These are phyloP conservation scores for Cassiopea xamachana DNA, from an alignment of 30 jellyfish, hydroid and myxozoan species.

Conservation along the genomic window DNA sequence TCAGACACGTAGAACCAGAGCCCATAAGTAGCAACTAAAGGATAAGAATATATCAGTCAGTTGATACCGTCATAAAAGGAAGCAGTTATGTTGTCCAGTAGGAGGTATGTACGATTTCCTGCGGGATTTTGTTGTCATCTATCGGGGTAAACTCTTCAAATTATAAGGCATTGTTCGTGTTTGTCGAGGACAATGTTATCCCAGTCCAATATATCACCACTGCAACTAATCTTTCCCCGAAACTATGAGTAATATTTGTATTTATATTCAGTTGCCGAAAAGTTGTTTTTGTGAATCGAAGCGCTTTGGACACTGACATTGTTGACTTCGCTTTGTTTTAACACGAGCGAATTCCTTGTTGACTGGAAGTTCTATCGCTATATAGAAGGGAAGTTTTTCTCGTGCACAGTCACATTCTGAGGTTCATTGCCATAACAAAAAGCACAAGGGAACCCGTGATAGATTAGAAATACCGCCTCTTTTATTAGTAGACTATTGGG, in stretches of 20 bases:
- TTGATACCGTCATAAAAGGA: conserved; percentile 2
- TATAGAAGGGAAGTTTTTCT: background rate
- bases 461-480: background rate
- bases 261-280: background rate
- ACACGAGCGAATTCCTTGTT: background rate
- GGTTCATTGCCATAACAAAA: background rate
- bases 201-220: background rate
- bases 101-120: conserved; percentile 55
- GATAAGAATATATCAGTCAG: background rate
- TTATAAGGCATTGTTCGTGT: conserved; percentile 29
- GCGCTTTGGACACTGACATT: background rate
- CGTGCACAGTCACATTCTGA: background rate
- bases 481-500: background rate
- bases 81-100: conserved; percentile 47
- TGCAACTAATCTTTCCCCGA: background rate
- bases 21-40: conserved; percentile 4
- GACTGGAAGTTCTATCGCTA: background rate
- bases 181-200: conserved; percentile 11
- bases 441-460: background rate
- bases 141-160: conserved; percentile 38
- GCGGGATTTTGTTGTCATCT: conserved; percentile 45
- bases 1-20: conserved; percentile 4
- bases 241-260: background rate
- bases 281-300: background rate
- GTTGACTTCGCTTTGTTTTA: background rate